A percentile compares a stretch with the other conserved stretches of the same genome.
phyloP scores from a whole-genome alignment of 2,113 vertebrate genomes.

The Melanocharis versteri region DNA sequence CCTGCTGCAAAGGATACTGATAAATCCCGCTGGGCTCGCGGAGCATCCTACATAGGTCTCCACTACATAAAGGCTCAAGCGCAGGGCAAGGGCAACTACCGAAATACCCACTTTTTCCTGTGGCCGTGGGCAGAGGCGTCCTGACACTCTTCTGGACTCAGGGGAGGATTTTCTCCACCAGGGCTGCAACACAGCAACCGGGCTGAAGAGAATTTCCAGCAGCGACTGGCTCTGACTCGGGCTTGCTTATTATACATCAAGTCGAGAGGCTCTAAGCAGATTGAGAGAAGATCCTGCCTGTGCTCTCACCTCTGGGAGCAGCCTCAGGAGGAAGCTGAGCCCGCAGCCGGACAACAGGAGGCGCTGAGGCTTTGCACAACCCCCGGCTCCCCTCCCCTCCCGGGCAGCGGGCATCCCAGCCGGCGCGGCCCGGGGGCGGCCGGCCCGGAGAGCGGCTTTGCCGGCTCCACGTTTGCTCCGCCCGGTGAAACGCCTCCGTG shows the following conservation, averaged over 20 bases:
- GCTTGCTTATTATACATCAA: background rate
- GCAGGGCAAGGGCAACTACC: background rate
- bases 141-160: background rate
- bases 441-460: background rate
- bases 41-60: background rate
- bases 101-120: background rate
- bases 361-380: conserved; percentile 59
- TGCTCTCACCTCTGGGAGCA: background rate
- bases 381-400: background rate
- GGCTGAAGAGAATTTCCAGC: background rate
- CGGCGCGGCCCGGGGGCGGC: background rate
- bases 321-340: background rate
- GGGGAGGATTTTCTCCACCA: background rate
- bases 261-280: background rate
- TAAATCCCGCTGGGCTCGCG: background rate
- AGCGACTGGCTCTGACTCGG: background rate
- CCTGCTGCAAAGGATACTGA: background rate
- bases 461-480: background rate
- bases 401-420: background rate
- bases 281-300: background rate
- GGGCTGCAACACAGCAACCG: background rate
- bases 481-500: background rate
- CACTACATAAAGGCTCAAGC: background rate
- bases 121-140: background rate
- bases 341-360: conserved; percentile 54